Conservation (phyloP, 2,113 vertebrate species). For the Ciconia stormi region DNA sequence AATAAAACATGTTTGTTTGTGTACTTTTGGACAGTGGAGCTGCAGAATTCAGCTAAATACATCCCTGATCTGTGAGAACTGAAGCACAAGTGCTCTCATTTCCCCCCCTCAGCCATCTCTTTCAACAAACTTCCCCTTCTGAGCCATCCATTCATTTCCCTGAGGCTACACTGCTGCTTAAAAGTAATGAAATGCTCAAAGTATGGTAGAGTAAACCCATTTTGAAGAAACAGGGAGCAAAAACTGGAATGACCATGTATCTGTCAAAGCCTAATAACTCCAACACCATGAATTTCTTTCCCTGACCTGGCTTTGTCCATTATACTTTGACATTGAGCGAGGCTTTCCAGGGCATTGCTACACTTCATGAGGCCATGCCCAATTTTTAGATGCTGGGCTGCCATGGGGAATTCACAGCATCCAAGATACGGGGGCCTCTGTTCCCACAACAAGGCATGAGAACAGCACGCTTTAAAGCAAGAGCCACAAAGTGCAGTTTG, state of each 20-base stretch:
- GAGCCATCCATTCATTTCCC: not conserved
- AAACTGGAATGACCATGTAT: not conserved
- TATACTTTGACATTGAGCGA: not conserved
- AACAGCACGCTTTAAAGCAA: not conserved
- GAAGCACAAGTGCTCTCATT: not conserved
- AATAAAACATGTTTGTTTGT: conserved; percentile 12
- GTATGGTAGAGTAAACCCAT: not conserved
- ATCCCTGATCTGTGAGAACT: not conserved
- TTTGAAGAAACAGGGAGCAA: not conserved
- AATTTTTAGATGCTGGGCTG: not conserved
- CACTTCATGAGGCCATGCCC: not conserved
- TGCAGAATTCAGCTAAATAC: not conserved
- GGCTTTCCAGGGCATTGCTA: not conserved
- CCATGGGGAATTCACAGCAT: not conserved
- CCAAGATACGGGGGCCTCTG: not conserved
- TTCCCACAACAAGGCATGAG: not conserved
- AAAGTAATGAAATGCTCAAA: not conserved
- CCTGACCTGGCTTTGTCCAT: not conserved
- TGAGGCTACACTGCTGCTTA: not conserved
- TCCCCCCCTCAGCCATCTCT: not conserved
- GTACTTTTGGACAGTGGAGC: not conserved
- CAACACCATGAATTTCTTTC: not conserved
- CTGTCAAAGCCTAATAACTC: not conserved
- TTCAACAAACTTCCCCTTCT: not conserved
- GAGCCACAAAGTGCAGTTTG: not conserved